phyloP scores from a whole-genome alignment of 1,140 invertebrate genomes.

The Euwallacea similis region DNA sequence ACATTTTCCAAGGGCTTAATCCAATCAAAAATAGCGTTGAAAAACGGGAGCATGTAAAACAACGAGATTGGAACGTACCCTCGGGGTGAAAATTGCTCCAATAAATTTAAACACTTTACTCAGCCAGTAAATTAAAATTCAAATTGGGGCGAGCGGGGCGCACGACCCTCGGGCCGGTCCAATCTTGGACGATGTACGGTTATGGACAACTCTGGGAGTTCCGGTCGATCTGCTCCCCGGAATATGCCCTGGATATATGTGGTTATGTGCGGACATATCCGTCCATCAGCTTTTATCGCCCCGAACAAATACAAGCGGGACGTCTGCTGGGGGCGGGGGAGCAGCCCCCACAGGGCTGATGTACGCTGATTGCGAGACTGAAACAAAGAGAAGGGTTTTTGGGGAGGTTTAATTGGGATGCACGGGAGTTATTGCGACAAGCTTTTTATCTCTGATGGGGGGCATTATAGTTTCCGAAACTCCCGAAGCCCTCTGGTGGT shows the following conservation, averaged over 20 bases:
- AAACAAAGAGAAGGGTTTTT: constrained; percentile 40
- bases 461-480: not conserved
- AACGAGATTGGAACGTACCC: constrained; percentile 38
- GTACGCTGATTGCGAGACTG: constrained; percentile 37
- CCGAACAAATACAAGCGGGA: constrained; percentile 53
- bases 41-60: constrained; percentile 33
- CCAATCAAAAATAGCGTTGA: constrained; percentile 39
- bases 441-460: constrained; percentile 11
- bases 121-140: constrained; percentile 55
- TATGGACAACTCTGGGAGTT: constrained; percentile 47
- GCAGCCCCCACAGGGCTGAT: constrained; percentile 19
- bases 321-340: constrained; percentile 37
- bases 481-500: not conserved
- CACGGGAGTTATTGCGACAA: constrained; percentile 17
- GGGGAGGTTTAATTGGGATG: constrained; percentile 35
- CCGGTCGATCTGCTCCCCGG: constrained; percentile 48
- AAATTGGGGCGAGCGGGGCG: constrained; percentile 49
- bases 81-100: constrained; percentile 40
- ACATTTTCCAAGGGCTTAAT: constrained; percentile 34
- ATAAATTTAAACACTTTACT: constrained; percentile 50
- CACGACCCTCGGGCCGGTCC: constrained; percentile 39
- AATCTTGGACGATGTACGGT: constrained; percentile 53
- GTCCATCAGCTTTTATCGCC: constrained; percentile 55
- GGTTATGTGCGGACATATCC: constrained; percentile 55
- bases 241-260: constrained; percentile 45